Percentiles rank a stretch among this genome's conserved stretches.
These are phyloP conservation scores for Lordiphosa mommai DNA, from an alignment of 1,140 invertebrate genomes.

Conservation along the genomic window DNA sequence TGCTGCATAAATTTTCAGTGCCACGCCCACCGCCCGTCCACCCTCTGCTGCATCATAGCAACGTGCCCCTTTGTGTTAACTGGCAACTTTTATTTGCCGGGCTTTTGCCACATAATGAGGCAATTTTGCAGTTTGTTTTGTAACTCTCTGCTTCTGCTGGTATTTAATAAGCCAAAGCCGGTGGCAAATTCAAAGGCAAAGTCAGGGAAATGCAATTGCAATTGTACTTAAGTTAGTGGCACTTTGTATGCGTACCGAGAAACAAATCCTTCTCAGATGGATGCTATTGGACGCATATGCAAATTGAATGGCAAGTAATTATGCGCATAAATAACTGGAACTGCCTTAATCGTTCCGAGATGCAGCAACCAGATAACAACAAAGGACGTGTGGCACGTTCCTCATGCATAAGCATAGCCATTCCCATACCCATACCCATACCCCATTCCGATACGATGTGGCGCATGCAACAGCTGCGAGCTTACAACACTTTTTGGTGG, in stretches of 20 bases:
- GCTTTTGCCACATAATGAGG: constrained; percentile 66
- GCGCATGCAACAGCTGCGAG: constrained; percentile 66
- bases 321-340: constrained; percentile 65
- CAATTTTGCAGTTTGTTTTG: constrained; percentile 57
- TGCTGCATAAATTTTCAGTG: constrained; percentile 65
- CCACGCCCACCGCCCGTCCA: constrained; percentile 7
- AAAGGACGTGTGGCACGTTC: constrained; percentile 12
- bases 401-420: constrained; percentile 74
- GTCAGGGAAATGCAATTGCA: not conserved
- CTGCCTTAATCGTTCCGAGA: constrained; percentile 35
- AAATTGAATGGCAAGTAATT: constrained; percentile 56
- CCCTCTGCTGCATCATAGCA: not conserved
- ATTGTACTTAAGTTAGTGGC: constrained; percentile 10
- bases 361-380: constrained; percentile 43
- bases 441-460: constrained; percentile 55
- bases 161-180: constrained; percentile 31
- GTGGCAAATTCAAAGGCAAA: not conserved
- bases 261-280: constrained; percentile 43
- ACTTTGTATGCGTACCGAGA: constrained; percentile 44
- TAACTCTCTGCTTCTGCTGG: too few relatives aligned
- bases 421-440: constrained; percentile 32
- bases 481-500: constrained; percentile 46
- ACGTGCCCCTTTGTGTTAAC: constrained; percentile 65
- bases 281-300: constrained; percentile 56
- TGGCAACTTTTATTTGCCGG: constrained; percentile 61